A percentile compares a stretch with the other conserved stretches of the same genome.
phyloP scores from a whole-genome alignment of 2,113 vertebrate genomes.

The Heterotis niloticus region DNA sequence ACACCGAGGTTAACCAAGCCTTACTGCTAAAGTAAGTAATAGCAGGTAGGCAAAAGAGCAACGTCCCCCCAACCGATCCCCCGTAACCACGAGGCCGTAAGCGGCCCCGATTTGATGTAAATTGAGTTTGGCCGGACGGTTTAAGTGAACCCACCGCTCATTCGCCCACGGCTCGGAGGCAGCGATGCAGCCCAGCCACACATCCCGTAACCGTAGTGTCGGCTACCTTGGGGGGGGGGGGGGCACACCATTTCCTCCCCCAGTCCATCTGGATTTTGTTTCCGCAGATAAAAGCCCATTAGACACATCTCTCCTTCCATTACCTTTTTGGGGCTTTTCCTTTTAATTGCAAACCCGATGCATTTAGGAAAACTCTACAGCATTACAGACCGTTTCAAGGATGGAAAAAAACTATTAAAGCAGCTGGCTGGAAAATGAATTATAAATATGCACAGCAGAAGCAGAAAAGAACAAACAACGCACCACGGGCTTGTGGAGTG shows the following conservation, averaged over 20 bases:
- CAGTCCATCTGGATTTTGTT: slow-evolving; percentile 68
- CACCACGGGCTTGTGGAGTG: too few relatives aligned
- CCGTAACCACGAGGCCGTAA: slow-evolving; percentile 19
- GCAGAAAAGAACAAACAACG: too few relatives aligned
- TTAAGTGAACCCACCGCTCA: slow-evolving; percentile 50
- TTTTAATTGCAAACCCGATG: slow-evolving; percentile 63
- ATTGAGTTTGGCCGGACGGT: slow-evolving; percentile 36
- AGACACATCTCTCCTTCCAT: slow-evolving; percentile 65
- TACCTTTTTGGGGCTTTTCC: slow-evolving; percentile 58
- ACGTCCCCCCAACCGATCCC: neutral
- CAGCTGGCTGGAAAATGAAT: slow-evolving; percentile 47
- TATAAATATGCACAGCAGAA: slow-evolving; percentile 46
- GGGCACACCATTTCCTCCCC: slow-evolving; percentile 33
- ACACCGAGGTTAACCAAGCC: too few relatives aligned
- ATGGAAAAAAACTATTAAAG: too few relatives aligned
- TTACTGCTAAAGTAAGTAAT: too few relatives aligned
- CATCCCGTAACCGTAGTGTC: slow-evolving; percentile 56
- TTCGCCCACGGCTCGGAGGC: slow-evolving; percentile 46
- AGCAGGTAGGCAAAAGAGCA: too few relatives aligned
- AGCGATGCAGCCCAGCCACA: slow-evolving; percentile 37
- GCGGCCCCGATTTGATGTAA: slow-evolving; percentile 37
- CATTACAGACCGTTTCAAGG: slow-evolving; percentile 58
- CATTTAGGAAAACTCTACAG: slow-evolving; percentile 57
- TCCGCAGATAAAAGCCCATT: slow-evolving; percentile 78
- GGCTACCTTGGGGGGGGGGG: slow-evolving; percentile 44